A percentile compares a stretch with the other conserved stretches of the same genome.
Conservation (phyloP, 2,113 vertebrate genomes). For the Gavia stellata region DNA sequence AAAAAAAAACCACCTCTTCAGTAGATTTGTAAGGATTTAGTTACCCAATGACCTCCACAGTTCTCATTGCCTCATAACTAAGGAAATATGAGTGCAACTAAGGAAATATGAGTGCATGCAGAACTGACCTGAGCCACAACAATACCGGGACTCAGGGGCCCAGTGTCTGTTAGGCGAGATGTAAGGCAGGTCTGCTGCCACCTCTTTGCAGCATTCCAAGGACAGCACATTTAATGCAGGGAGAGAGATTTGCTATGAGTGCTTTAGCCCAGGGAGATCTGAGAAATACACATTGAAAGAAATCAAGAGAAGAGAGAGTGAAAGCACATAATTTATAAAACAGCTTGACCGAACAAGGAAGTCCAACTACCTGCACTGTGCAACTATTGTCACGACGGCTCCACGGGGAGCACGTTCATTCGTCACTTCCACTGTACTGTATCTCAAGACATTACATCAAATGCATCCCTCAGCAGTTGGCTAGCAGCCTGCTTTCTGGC, state of each 20-base stretch:
- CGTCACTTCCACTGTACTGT: neutral
- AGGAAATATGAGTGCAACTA: neutral
- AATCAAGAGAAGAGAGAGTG: slow-evolving; percentile 4
- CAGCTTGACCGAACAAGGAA: slow-evolving; percentile 19
- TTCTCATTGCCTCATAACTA: neutral
- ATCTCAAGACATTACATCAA: neutral
- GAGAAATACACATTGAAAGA: neutral
- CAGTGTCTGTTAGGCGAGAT: rapidly evolving
- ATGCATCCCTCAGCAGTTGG: neutral
- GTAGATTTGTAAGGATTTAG: neutral
- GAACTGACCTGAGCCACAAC: neutral
- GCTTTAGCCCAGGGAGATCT: neutral
- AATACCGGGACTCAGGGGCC: neutral
- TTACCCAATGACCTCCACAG: neutral
- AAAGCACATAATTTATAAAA: slow-evolving; percentile 16
- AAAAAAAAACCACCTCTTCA: neutral
- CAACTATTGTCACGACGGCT: neutral
- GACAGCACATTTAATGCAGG: neutral
- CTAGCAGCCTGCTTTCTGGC: neutral
- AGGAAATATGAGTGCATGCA: neutral
- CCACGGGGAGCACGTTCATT: neutral
- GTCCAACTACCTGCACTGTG: neutral
- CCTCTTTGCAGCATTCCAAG: neutral
- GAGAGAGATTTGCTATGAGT: neutral
- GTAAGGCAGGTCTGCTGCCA: neutral